A percentile compares a stretch with the other conserved stretches of the same genome.
These are phyloP conservation scores for Heliconius eleuchia DNA, from an alignment of 1,140 invertebrate genomes.

Conservation along the genomic window DNA sequence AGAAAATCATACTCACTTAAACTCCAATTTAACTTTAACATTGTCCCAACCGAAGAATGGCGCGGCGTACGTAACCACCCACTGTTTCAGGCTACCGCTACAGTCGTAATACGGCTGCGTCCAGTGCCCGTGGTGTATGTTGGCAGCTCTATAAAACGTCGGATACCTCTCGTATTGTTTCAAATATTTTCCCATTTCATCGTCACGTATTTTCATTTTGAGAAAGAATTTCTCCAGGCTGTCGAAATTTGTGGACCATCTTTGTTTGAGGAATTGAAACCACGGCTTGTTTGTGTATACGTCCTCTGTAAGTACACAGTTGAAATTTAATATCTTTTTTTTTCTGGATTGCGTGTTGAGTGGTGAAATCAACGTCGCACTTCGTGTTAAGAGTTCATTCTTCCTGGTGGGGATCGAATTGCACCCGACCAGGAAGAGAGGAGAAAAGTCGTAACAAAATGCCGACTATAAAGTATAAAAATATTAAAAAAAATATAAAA, in stretches of 20 bases:
- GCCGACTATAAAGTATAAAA: not conserved
- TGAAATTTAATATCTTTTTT: not conserved
- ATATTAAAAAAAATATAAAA: conserved; percentile 20
- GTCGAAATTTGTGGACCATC: conserved; percentile 97
- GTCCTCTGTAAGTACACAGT: conserved; percentile 82
- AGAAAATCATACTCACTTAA: conserved; percentile 89
- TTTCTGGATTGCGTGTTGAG: too few relatives aligned
- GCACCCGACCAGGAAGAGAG: too few relatives aligned
- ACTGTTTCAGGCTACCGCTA: conserved; percentile 94
- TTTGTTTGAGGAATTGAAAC: conserved; percentile 93
- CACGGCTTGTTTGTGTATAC: conserved; percentile 92
- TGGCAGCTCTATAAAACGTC: conserved; percentile 91
- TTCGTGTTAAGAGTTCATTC: too few relatives aligned
- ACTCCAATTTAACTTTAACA: conserved; percentile 94
- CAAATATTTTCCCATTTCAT: conserved; percentile 90
- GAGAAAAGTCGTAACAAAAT: not conserved
- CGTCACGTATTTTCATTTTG: conserved; percentile 95
- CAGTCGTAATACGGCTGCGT: conserved; percentile 97
- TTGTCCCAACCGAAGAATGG: conserved; percentile 99
- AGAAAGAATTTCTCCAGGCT: conserved; percentile 94
- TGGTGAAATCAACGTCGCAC: too few relatives aligned
- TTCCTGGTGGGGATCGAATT: too few relatives aligned
- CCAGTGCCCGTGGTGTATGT: conserved; percentile 95
- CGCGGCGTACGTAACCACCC: conserved; percentile 96
- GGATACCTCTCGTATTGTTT: conserved; percentile 96